Conservation (phyloP, 64 coral and sea anemone genomes). For the Orbicella faveolata region DNA sequence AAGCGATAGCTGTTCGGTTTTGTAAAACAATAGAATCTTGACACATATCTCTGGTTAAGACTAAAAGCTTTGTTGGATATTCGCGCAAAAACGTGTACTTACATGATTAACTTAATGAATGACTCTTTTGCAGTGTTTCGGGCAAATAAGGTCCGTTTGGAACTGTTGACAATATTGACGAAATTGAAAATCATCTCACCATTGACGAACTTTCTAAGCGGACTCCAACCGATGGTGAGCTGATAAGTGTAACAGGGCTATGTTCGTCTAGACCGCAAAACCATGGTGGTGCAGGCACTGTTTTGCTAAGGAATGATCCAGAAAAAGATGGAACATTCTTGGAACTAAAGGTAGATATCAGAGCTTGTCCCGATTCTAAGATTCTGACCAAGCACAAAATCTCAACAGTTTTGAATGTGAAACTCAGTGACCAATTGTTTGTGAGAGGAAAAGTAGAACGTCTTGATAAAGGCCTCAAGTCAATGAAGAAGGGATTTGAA, state of each 20-base stretch:
- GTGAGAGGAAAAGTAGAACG: slow-evolving; percentile 53
- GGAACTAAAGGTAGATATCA: slow-evolving; percentile 53
- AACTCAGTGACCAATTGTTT: slow-evolving; percentile 42
- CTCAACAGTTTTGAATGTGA: slow-evolving; percentile 39
- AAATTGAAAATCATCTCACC: background rate
- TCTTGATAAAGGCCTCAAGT: background rate
- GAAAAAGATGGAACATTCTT: slow-evolving; percentile 2
- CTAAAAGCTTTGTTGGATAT: too few relatives aligned
- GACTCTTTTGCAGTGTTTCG: slow-evolving; percentile 18
- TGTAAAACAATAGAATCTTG: too few relatives aligned
- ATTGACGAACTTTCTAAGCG: slow-evolving; percentile 3
- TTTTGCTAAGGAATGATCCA: slow-evolving; percentile 48
- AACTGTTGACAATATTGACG: slow-evolving; percentile 27
- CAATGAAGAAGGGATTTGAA: slow-evolving; percentile 31
- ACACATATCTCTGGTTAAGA: too few relatives aligned
- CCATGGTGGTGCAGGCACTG: slow-evolving; percentile 28
- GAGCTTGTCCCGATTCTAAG: slow-evolving; percentile 10
- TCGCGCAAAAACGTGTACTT: too few relatives aligned
- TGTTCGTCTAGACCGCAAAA: slow-evolving; percentile 57
- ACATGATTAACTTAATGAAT: background rate
- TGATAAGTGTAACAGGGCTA: slow-evolving; percentile 43
- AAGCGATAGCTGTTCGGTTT: too few relatives aligned
- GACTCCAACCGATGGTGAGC: background rate
- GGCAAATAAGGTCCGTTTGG: slow-evolving; percentile 43
- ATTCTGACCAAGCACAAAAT: slow-evolving; percentile 38